Evolutionary conservation across 2,888 invertebrate genomes (phyloP).

Genomic region (Pomacea canaliculata): DNA sequence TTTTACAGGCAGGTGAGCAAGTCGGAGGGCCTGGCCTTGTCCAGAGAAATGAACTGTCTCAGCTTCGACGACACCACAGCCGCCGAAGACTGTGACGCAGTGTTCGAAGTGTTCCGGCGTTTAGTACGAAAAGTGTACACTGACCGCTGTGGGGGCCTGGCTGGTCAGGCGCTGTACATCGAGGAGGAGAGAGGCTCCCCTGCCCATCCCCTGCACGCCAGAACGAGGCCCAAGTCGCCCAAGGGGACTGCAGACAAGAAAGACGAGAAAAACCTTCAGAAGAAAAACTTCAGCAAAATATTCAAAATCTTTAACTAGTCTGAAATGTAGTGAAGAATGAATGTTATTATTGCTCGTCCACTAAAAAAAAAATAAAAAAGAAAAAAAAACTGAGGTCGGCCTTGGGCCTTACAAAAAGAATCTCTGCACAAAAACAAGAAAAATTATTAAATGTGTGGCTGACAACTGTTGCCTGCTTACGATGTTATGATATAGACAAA

Average conservation of each 20-base stretch:
- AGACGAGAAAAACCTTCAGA: slow-evolving; percentile 50
- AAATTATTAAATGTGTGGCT: no score
- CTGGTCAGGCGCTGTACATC: slow-evolving; percentile 63
- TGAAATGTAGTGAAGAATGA: not conserved
- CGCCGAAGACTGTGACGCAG: slow-evolving; percentile 68
- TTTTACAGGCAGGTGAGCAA: slow-evolving; percentile 45
- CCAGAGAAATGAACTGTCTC: slow-evolving; percentile 60
- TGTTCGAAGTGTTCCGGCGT: slow-evolving; percentile 66
- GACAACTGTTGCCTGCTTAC: no score
- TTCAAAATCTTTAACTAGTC: slow-evolving; percentile 63
- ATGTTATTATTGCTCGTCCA: no score
- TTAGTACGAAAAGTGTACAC: slow-evolving; percentile 61
- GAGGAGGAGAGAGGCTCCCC: slow-evolving; percentile 53
- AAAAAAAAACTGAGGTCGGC: no score
- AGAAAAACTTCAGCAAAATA: slow-evolving; percentile 61
- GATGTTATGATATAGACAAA: no score
- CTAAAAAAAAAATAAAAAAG: no score
- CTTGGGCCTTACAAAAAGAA: no score
- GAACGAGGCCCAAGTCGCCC: slow-evolving; percentile 55
- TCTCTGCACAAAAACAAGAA: no score
- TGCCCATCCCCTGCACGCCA: slow-evolving; percentile 25
- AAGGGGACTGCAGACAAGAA: slow-evolving; percentile 49
- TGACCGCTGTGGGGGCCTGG: slow-evolving; percentile 58
- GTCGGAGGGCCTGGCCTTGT: slow-evolving; percentile 59
- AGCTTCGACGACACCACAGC: slow-evolving; percentile 68